These are phyloP conservation scores for Semicossyphus pulcher DNA, from an alignment of 2,113 vertebrate genomes.

Conservation along the genomic window DNA sequence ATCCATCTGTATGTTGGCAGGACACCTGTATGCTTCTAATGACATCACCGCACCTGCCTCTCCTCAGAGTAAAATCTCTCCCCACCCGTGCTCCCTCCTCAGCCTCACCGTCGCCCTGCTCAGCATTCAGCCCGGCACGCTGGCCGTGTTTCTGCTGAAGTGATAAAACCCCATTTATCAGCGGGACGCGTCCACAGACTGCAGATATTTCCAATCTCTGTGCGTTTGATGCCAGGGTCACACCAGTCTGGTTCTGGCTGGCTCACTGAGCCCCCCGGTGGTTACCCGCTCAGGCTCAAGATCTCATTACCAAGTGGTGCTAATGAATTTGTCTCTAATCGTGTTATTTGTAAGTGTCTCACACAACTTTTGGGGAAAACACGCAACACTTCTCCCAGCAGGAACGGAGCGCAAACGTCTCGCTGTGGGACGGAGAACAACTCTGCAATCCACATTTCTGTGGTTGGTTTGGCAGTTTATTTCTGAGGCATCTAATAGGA, in stretches of 20 bases:
- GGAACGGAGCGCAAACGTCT: conserved; percentile 21
- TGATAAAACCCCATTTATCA: conserved; percentile 71
- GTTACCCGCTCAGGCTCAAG: conserved; percentile 58
- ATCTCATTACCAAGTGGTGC: conserved; percentile 67
- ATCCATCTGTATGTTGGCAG: conserved; percentile 22
- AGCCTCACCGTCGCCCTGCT: conserved; percentile 47
- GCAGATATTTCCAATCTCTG: conserved; percentile 55
- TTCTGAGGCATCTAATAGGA: conserved; percentile 48
- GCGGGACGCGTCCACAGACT: conserved; percentile 49
- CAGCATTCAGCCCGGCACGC: conserved; percentile 59
- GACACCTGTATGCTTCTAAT: conserved; percentile 7
- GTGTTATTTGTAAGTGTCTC: conserved; percentile 60
- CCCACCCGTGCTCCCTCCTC: conserved; percentile 26
- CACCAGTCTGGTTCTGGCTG: conserved; percentile 55
- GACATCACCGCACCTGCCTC: conserved; percentile 16
- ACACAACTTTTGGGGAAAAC: conserved; percentile 43
- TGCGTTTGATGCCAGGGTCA: conserved; percentile 58
- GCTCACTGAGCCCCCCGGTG: conserved; percentile 50
- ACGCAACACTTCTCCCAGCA: conserved; percentile 30
- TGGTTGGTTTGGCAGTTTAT: conserved; percentile 62
- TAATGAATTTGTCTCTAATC: conserved; percentile 71
- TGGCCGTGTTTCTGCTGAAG: conserved; percentile 42
- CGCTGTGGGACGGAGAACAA: conserved; percentile 45
- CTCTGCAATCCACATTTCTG: conserved; percentile 49
- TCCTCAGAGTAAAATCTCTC: conserved; percentile 37